These are phyloP conservation scores for Sinocyclocheilus grahami DNA, from an alignment of 2,113 vertebrate species.

Conservation along the genomic window DNA sequence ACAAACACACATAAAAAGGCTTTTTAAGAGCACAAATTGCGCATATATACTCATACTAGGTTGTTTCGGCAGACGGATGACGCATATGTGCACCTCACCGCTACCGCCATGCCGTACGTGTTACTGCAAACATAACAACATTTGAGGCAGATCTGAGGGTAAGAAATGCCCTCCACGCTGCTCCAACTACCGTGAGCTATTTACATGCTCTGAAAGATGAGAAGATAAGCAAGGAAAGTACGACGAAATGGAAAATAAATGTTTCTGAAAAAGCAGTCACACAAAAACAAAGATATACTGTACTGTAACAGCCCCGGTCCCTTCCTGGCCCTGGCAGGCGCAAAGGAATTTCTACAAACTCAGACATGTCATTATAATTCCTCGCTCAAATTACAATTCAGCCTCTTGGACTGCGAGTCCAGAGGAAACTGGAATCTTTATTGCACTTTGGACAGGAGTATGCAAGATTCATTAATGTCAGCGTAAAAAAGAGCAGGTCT, in stretches of 20 bases:
- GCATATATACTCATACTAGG: neutral
- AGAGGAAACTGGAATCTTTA: constrained; percentile 62
- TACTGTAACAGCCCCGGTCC: constrained; percentile 67
- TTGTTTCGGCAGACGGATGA: neutral
- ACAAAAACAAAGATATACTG: constrained; percentile 72
- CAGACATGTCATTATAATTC: constrained; percentile 78
- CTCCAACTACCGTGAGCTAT: constrained; percentile 58
- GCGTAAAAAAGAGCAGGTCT: constrained; percentile 42
- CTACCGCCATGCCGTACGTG: neutral
- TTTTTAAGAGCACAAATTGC: neutral
- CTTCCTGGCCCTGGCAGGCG: constrained; percentile 65
- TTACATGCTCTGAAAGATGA: constrained; percentile 57
- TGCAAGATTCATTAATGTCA: constrained; percentile 60
- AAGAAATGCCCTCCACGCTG: constrained; percentile 46
- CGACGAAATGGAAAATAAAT: constrained; percentile 50
- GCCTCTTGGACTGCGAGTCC: constrained; percentile 58
- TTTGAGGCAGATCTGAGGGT: neutral
- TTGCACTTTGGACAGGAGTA: constrained; percentile 49
- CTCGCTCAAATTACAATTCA: constrained; percentile 69
- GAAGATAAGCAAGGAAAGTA: constrained; percentile 55
- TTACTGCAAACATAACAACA: neutral
- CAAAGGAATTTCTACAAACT: constrained; percentile 75
- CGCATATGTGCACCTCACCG: neutral
- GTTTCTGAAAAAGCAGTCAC: constrained; percentile 65
- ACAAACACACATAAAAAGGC: neutral